A percentile compares a stretch with the other conserved stretches of the same genome.
Evolutionary conservation across 2,888 invertebrate genomes (phyloP).

Genomic region (Phlogophora meticulosa): DNA sequence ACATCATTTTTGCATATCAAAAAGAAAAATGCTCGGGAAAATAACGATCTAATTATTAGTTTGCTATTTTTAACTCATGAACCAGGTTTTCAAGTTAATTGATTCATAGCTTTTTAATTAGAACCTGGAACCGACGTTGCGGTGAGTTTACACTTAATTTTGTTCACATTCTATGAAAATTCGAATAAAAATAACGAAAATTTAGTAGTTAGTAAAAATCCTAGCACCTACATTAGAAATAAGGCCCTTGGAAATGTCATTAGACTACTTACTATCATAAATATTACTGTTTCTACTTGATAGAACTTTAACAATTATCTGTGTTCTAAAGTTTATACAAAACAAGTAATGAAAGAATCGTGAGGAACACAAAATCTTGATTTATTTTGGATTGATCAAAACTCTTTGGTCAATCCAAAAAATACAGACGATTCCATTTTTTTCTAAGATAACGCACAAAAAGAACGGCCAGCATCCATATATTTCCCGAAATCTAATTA

Average conservation of each 20-base stretch:
- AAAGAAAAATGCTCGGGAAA: slow-evolving; percentile 32
- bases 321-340: neutral
- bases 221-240: neutral
- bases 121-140: slow-evolving; percentile 25
- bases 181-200: slow-evolving; percentile 6
- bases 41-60: slow-evolving; percentile 36
- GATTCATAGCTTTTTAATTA: slow-evolving; percentile 61
- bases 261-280: no score
- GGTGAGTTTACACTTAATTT: slow-evolving; percentile 25
- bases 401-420: neutral
- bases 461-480: slow-evolving; percentile 53
- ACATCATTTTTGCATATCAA: slow-evolving; percentile 1
- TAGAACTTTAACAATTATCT: no score
- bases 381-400: no score
- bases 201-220: neutral
- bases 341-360: neutral
- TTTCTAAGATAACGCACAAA: slow-evolving; percentile 22
- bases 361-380: no score
- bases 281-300: neutral
- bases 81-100: slow-evolving; percentile 55
- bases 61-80: slow-evolving; percentile 36
- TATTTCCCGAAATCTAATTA: slow-evolving; percentile 73
- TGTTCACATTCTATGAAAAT: slow-evolving; percentile 10
- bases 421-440: neutral
- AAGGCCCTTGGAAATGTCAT: no score